Base-by-base conservation (phyloP, 2,113 vertebrate genomes). In the Takifugu bimaculatus region DNA sequence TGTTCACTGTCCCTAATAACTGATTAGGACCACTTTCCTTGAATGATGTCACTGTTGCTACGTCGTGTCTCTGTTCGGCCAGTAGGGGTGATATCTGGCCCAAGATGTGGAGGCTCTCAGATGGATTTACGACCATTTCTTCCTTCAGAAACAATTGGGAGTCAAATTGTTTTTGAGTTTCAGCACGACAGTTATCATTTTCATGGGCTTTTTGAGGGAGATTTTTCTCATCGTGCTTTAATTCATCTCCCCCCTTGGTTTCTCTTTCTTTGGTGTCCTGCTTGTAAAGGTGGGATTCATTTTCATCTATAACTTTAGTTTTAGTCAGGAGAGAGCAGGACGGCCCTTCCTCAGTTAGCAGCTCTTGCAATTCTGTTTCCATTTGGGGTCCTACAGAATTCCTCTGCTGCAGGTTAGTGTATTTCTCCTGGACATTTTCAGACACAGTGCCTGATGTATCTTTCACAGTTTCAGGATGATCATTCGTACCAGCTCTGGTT, bases 301-400 rank as follows among this genome's bases (percentile, higher is more conserved):
- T 83, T 79, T 83, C 75, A 75, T 67, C 51, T 25, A 60, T 6
- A 10, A 43, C 13, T 72, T 80, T 77, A 81, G 82, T 87, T 81
- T 80, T 78, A 79, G 70, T 50, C 7, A 35, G 53, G 58, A 55
- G 54, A 67, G 61, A 71, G 2, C 65, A n/a, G n/a, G 52, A 20
- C 2, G 48, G 39, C 55, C 50, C 63, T 58, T 76, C 73, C 68
- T 68, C 75, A 63, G 60, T 43, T 44, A 62, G 6, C 14, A 49
- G 29, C 27, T 79, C 63, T 43, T 65, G 59, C 43, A 58, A 42
- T 64, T 70, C 70, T 44, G 28, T 78, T 68, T 75, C 62, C 3
- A 13, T 60, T 27, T 73, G 65, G 10, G 53, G 28, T 57, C 20
- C 70, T 60, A 44, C n/a, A 52, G 43, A 57, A 52, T 10, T 60